Evolutionary conservation across 1,140 invertebrate species (phyloP).

Genomic region (Belonocnema kinseyi): DNA sequence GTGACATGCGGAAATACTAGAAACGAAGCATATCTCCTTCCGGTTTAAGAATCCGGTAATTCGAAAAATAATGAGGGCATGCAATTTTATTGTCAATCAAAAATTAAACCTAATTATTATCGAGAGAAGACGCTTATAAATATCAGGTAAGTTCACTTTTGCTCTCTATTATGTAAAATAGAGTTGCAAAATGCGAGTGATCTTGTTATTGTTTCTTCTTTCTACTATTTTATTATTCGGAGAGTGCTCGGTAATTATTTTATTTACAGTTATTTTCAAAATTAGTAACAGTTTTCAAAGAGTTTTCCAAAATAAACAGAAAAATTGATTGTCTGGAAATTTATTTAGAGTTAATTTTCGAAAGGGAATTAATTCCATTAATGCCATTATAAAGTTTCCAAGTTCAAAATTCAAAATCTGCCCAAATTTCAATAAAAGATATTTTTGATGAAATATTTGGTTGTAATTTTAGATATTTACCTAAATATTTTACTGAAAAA

Average conservation of each 20-base stretch:
- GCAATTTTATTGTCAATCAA: neutral
- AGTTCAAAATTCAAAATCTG: too few relatives aligned
- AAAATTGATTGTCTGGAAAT: too few relatives aligned
- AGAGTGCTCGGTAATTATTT: neutral
- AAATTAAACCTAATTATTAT: neutral
- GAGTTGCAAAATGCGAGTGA: neutral
- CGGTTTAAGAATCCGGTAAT: neutral
- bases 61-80: neutral
- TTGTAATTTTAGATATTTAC: too few relatives aligned
- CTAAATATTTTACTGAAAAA: too few relatives aligned
- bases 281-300: too few relatives aligned
- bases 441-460: too few relatives aligned
- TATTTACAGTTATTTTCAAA: too few relatives aligned
- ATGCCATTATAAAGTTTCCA: too few relatives aligned
- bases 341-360: too few relatives aligned
- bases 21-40: neutral
- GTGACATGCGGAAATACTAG: neutral
- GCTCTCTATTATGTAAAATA: neutral
- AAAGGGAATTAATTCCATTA: too few relatives aligned
- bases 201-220: neutral
- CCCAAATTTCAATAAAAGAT: too few relatives aligned
- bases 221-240: neutral
- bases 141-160: neutral
- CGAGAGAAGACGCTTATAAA: neutral
- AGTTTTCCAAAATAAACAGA: too few relatives aligned